Evolutionary conservation across 35 echinoderm and acorn worm genomes (phyloP), one percentile per base, ranked within the genome.

Genomic region (Patiria miniata): DNA sequence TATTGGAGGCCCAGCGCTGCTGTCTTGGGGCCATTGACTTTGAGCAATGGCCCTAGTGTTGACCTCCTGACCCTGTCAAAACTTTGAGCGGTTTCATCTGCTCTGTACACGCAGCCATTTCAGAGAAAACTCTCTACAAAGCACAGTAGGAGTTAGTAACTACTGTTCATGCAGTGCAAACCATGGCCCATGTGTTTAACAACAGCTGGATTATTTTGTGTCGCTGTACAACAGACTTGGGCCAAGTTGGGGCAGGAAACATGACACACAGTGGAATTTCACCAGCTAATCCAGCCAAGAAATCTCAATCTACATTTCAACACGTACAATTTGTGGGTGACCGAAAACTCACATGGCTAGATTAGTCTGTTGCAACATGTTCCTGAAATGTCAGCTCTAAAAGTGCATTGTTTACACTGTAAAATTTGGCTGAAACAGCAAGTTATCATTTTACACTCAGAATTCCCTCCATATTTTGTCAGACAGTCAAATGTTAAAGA

Each of bases 1-100:
- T 73, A 73, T 9, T 26, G 26, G 26, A 30, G 29, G 30, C 23
- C 65, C 65, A 73, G 65, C 29, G 65, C 28, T 32, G 65, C 29
- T 12, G n/a, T n/a, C 12, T 2, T 73, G 65, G 65, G 65, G 65
- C 65, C 65, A 73, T 73, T 73, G 65, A 73, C 65, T 32, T 36
- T 73, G 65, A 73, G 65, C 34, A 73, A 73, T 73, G 65, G 65
- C 26, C 65, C 29, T 14, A 73, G 34, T 73, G 34, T 73, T 73
- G 65, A 34, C 65, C 65, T 36, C 26, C 26, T 73, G 65, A 73
- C 65, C 65, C 65, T 34, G 29, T 73, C 65, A 73, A 34, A 73
- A 73, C 14, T 23, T 32, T 8, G 65, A 73, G 65, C 19, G 26
- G 21, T 73, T 73, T 32, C 65, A 73, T 73, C 65, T 73, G 65